These are phyloP conservation scores for Austrofundulus limnaeus DNA, from an alignment of 2,113 vertebrate species.

Conservation along the genomic window DNA sequence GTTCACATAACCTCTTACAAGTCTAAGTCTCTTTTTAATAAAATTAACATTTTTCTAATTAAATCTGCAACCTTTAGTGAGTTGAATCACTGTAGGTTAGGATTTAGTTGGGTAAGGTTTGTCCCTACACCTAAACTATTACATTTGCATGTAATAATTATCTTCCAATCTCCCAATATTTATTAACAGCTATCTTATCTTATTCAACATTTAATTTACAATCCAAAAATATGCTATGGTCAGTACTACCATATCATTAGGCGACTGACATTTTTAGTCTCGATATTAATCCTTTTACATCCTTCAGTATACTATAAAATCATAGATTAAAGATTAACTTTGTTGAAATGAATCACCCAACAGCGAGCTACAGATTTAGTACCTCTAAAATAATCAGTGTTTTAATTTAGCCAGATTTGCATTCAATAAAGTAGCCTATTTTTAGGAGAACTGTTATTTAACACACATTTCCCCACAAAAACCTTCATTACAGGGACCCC, in stretches of 20 bases:
- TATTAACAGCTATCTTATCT: not conserved
- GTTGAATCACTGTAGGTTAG: not conserved
- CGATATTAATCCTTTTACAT: not conserved
- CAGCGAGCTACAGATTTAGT: slow-evolving; percentile 1
- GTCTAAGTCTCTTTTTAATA: not conserved
- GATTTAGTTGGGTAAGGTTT: not conserved
- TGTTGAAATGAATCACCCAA: not conserved
- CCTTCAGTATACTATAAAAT: slow-evolving; percentile 2
- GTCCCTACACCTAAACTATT: not conserved
- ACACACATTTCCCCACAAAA: slow-evolving; percentile 1
- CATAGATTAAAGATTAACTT: slow-evolving; percentile 5
- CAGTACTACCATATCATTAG: not conserved
- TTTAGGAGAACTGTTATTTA: not conserved
- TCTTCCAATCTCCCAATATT: not conserved
- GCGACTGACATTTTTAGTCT: not conserved
- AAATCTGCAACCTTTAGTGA: not conserved
- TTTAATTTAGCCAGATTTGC: slow-evolving; percentile 5
- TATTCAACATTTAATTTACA: not conserved
- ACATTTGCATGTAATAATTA: not conserved
- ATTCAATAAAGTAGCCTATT: slow-evolving; percentile 1
- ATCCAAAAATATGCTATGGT: not conserved
- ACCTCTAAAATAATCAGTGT: not conserved
- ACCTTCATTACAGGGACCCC: not conserved
- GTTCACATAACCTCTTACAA: not conserved
- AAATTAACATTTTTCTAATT: not conserved